Evolutionary conservation across 2,113 vertebrate species (phyloP).

Genomic region (Mixornis gularis): DNA sequence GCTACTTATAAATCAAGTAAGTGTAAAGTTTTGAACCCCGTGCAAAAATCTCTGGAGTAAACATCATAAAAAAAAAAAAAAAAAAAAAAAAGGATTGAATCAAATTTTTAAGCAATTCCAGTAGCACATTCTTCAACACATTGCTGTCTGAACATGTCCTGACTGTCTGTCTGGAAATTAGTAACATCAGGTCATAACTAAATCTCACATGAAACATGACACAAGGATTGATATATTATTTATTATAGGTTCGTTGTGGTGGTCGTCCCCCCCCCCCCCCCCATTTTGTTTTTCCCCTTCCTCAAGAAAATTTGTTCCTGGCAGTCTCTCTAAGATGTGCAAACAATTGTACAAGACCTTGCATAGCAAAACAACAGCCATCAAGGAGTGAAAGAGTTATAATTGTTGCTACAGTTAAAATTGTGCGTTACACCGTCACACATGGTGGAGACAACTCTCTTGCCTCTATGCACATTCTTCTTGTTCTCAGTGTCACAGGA

Average conservation of each 20-base stretch:
- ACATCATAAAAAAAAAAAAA: neutral
- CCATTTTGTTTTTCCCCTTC: neutral
- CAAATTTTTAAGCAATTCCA: neutral
- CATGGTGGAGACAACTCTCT: neutral
- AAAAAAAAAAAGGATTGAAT: neutral
- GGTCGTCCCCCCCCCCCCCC: too few species aligned
- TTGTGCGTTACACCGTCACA: neutral
- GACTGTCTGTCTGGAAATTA: neutral
- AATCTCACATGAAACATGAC: neutral
- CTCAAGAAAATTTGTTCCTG: neutral
- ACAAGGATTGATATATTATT: neutral
- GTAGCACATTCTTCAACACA: neutral
- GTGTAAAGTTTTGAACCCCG: neutral
- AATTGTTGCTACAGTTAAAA: neutral
- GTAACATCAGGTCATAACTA: neutral
- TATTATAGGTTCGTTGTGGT: accelerated
- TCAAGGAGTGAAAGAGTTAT: neutral
- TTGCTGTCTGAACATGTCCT: neutral
- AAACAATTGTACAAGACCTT: neutral
- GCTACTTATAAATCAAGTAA: neutral
- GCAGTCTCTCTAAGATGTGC: neutral
- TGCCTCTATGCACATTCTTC: neutral
- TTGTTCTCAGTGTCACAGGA: neutral
- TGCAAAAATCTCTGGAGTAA: neutral
- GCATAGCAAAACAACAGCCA: neutral